Percentiles rank a stretch among this genome's conserved stretches.
Evolutionary conservation across 1,140 invertebrate genomes (phyloP).

Genomic region (Drosophila sp.): DNA sequence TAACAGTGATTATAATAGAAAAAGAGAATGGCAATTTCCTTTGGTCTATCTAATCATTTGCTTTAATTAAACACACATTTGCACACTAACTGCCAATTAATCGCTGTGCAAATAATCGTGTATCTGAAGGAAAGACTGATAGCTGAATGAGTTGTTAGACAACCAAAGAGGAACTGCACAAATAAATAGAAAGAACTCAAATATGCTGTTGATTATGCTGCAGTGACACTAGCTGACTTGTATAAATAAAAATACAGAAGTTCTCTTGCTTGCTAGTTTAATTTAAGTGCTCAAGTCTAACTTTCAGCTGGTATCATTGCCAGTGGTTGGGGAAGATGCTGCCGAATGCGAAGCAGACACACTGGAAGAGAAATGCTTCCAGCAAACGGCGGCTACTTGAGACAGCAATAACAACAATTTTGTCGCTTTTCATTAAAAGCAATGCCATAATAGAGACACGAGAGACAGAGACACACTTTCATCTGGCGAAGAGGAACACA

Average conservation of each 20-base stretch:
- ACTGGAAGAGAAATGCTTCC: conserved; percentile 8
- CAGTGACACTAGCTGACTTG: conserved; percentile 22
- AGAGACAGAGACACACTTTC: background rate
- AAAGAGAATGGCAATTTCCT: conserved; percentile 37
- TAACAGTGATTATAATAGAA: no score
- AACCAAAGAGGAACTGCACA: conserved; percentile 12
- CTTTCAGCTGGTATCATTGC: conserved; percentile 36
- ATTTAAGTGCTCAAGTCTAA: background rate
- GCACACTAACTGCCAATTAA: conserved; percentile 47
- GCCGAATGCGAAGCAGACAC: conserved; percentile 27
- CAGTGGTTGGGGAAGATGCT: no score
- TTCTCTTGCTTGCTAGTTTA: background rate
- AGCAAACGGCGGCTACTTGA: conserved; percentile 53
- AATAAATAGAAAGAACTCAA: background rate
- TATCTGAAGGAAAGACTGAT: background rate
- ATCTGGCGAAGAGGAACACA: no score
- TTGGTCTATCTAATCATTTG: conserved; percentile 44
- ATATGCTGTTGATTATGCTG: conserved; percentile 10
- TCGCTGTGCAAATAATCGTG: conserved; percentile 16
- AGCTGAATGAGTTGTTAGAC: conserved; percentile 24
- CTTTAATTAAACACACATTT: conserved; percentile 47
- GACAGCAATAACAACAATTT: conserved; percentile 65
- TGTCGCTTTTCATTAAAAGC: conserved; percentile 62
- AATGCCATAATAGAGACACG: background rate
- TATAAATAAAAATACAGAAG: no score